Conservation (phyloP, 2,888 invertebrate species). For the Ethmia dodecea region DNA sequence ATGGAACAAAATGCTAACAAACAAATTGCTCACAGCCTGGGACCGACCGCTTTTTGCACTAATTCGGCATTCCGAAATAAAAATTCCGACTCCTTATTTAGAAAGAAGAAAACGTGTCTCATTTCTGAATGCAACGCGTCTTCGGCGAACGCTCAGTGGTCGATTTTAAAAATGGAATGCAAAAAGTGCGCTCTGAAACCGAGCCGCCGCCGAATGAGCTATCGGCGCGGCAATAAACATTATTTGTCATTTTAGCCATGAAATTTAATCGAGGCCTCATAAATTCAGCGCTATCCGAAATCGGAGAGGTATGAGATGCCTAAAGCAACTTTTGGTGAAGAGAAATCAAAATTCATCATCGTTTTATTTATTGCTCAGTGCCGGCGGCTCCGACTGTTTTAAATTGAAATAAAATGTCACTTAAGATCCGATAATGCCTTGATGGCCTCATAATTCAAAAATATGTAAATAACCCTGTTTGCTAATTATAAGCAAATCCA, state of each 20-base stretch:
- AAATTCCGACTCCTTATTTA: constrained; percentile 70
- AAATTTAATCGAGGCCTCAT: constrained; percentile 8
- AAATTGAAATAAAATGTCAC: too few relatives aligned
- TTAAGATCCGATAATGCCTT: too few relatives aligned
- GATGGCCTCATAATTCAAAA: too few relatives aligned
- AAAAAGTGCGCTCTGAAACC: constrained; percentile 44
- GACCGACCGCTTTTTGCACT: constrained; percentile 71
- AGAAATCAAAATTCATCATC: too few relatives aligned
- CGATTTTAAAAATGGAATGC: constrained; percentile 31
- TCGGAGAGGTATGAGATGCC: too few relatives aligned
- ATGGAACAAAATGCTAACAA: constrained; percentile 73
- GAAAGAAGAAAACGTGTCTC: constrained; percentile 44
- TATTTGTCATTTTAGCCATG: constrained; percentile 7
- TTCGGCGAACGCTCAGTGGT: constrained; percentile 44
- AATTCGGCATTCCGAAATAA: constrained; percentile 78
- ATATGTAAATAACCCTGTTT: too few relatives aligned
- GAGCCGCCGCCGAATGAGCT: constrained; percentile 26
- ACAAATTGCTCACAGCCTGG: constrained; percentile 61
- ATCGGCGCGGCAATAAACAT: constrained; percentile 8
- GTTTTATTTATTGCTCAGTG: too few relatives aligned
- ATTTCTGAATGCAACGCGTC: constrained; percentile 33
- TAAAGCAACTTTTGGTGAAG: too few relatives aligned
- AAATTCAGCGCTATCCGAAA: constrained; percentile 6
- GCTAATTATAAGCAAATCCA: too few relatives aligned
- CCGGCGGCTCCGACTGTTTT: too few relatives aligned